Evolutionary conservation across 2,113 vertebrate genomes (phyloP), one percentile per base, ranked within the genome.

Genomic region (Poecilia latipinna): DNA sequence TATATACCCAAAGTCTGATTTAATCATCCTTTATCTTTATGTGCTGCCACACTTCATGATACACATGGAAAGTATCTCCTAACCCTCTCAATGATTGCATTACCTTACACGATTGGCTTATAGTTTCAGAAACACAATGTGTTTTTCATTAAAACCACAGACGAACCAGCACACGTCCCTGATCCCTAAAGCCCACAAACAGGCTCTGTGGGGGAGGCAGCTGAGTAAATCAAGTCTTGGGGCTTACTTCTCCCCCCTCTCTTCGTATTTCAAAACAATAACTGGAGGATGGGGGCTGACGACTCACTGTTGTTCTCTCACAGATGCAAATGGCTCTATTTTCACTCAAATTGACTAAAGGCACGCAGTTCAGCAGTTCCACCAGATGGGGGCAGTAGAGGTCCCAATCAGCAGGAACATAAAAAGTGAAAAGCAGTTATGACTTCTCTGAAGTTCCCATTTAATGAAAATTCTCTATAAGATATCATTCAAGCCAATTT

Each of bases 221-320:
- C 92, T 93, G 92, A 77, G 82, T 80, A 90, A 93, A 93, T 89
- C n/a, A 83, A 42, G 77, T 80, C 74, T 83, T 82, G 68, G 42
- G 73, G 62, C 69, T 75, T 84, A 78, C 66, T 11, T 10, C n/a
- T 57, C 28, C 61, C 48, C 61, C 72, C 66, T 24, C 22, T 8
- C n/a, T 26, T 67, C 26, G 60, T 37, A 70, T 80, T 83, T 90
- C 85, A 85, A 82, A 93, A 89, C 87, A 89, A 89, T 69, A 79
- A 84, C 66, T 62, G 69, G 66, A 83, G 72, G 77, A 77, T 51
- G 78, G 77, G 77, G 79, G 82, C 72, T 77, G 65, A 65, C 39
- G 37, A 73, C 65, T 86, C 71, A 63, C 82, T 72, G 77, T 74
- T 61, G 4, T 37, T 44, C 66, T 72, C 39, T 68, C 67, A 62